Evolutionary conservation across 2,888 invertebrate species (phyloP), one percentile per base, ranked within the genome.

Genomic region (Micropterix aruncella): DNA sequence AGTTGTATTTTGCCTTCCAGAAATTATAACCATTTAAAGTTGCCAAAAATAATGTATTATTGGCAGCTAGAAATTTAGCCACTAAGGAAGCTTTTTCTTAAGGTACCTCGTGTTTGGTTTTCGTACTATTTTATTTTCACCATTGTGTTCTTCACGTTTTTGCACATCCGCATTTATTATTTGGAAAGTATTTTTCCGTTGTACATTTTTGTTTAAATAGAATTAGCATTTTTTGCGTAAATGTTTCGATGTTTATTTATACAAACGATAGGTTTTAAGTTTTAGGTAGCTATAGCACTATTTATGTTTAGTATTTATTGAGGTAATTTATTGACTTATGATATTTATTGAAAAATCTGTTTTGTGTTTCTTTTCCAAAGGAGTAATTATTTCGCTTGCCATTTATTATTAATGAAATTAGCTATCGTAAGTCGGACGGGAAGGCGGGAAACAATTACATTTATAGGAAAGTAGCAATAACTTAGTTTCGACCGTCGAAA

Each of bases 161-260:
- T 38, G 40, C 42, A 39, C 45, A 44, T 44, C 37, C 42, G 45
- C 40, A 27, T 46, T 46, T 45, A 44, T 48, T 49, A 43, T 42
- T 40, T 19, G n/a, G n/a, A n/a, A n/a, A n/a, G n/a, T n/a, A n/a
- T n/a, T n/a, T n/a, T n/a, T n/a, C n/a, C n/a, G n/a, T n/a, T n/a
- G n/a, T n/a, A n/a, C n/a, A 12, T 27, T 27, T 27, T 27, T 27
- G 27, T 27, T 27, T 27, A 7, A 27, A 27, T 27, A 27, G 27
- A 27, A 27, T 27, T 27, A 5, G 12, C 27, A 27, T 27, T 27
- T 27, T 12, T 5, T 27, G 12, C 5, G 12, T 27, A 5, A 27
- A 12, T 27, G 27, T 12, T 7, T 12, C 5, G 5, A 7, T 27
- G 27, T 27, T 27, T 27, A 27, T 27, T 27, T 27, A 7, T 27